Percentiles rank a stretch among this genome's conserved stretches.
Evolutionary conservation across 53 echinoderm and acorn worm genomes (phyloP).

Genomic region (Hippasteria phrygiana): DNA sequence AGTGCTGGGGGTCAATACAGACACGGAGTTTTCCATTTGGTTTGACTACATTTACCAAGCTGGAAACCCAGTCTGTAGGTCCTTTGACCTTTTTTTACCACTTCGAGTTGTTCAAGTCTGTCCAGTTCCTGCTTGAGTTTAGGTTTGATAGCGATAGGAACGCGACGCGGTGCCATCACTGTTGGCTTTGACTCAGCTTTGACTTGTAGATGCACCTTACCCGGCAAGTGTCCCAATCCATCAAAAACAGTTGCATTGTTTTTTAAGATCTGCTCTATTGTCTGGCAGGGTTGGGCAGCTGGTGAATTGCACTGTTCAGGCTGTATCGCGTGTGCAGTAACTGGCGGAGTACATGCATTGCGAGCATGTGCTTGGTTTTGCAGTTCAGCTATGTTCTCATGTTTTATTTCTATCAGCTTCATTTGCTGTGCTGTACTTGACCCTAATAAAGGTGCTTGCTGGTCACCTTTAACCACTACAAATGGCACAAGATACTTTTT

Average conservation of each 20-base stretch:
- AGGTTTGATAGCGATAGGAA: constrained; percentile 65
- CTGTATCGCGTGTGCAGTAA: not conserved
- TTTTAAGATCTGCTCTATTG: constrained; percentile 5
- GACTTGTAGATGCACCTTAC: constrained; percentile 49
- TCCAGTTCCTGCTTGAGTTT: constrained; percentile 70
- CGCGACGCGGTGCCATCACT: constrained; percentile 56
- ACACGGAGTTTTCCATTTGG: constrained; percentile 49
- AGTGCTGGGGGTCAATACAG: constrained; percentile 56
- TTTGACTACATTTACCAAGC: constrained; percentile 65
- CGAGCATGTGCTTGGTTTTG: constrained; percentile 38
- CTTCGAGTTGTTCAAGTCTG: constrained; percentile 51
- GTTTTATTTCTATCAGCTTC: too few species aligned
- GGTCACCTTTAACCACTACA: too few species aligned
- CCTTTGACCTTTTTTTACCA: constrained; percentile 51
- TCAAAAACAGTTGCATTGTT: constrained; percentile 53
- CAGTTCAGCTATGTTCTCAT: too few species aligned
- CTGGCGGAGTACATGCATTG: not conserved
- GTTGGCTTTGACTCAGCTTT: constrained; percentile 48
- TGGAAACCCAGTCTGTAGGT: constrained; percentile 72
- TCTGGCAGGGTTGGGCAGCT: not conserved
- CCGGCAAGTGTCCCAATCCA: constrained; percentile 62
- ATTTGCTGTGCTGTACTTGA: too few species aligned
- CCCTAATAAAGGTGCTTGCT: too few species aligned
- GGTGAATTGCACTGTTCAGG: not conserved
- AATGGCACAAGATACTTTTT: too few species aligned